Conservation (phyloP, 1,140 invertebrate genomes). For the Eumaeus atala region DNA sequence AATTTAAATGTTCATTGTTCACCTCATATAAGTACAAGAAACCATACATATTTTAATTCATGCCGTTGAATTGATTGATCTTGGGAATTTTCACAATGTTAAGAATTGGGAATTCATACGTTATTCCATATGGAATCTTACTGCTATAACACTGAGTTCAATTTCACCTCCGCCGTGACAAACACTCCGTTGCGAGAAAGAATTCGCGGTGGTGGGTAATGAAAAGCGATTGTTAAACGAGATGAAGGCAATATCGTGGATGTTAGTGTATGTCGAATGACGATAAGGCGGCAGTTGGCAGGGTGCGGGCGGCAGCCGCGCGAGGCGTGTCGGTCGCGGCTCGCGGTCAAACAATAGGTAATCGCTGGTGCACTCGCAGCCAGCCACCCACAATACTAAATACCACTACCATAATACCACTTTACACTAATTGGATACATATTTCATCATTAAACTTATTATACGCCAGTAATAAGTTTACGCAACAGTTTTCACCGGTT, state of each 20-base stretch:
- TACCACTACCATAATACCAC: conserved; percentile 11
- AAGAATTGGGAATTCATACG: too few species aligned
- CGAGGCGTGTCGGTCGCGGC: conserved; percentile 62
- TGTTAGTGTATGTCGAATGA: conserved; percentile 36
- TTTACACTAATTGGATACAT: conserved; percentile 21
- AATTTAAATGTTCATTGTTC: too few species aligned
- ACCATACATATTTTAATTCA: too few species aligned
- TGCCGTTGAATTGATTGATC: too few species aligned
- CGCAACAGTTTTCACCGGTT: background rate
- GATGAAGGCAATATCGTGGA: conserved; percentile 50
- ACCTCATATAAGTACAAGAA: too few species aligned
- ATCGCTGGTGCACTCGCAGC: conserved; percentile 30
- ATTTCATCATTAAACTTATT: too few species aligned
- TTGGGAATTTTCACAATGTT: too few species aligned
- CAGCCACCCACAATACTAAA: conserved; percentile 10
- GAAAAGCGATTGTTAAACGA: conserved; percentile 49
- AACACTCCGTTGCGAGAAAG: conserved; percentile 19
- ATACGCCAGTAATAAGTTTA: too few species aligned
- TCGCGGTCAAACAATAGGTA: conserved; percentile 56
- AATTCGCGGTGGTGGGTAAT: conserved; percentile 49
- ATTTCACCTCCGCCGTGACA: background rate
- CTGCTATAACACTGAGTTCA: too few species aligned
- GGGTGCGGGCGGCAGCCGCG: conserved; percentile 38
- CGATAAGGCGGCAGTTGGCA: conserved; percentile 61
- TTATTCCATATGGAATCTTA: too few species aligned